phyloP scores from a whole-genome alignment of 2,888 invertebrate species.

The Callosobruchus maculatus region DNA sequence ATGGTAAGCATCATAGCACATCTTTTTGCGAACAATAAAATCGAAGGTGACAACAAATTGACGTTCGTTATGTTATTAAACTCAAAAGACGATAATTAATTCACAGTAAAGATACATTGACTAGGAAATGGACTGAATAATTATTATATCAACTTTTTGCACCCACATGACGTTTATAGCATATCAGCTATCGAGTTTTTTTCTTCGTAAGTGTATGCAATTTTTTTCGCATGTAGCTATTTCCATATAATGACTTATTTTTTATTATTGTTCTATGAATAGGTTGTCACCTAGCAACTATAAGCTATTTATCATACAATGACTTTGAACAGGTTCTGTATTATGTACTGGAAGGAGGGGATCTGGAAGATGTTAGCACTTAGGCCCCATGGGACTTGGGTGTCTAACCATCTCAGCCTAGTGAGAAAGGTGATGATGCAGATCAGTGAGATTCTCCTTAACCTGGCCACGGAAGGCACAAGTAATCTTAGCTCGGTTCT shows the following conservation, averaged over 20 bases:
- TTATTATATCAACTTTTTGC: background rate
- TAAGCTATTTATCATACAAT: no score
- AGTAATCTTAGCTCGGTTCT: no score
- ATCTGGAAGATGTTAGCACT: no score
- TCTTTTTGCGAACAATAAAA: background rate
- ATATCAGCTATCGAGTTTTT: background rate
- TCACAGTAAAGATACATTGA: background rate
- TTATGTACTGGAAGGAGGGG: no score
- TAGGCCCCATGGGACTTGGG: no score
- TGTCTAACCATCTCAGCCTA: no score
- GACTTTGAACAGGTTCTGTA: no score
- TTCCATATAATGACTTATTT: background rate
- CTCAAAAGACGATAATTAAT: background rate
- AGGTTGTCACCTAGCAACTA: no score
- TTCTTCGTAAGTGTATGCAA: background rate
- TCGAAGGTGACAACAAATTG: background rate
- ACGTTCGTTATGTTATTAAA: background rate
- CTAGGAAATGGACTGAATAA: background rate
- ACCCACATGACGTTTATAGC: background rate
- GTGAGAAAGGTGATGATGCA: no score
- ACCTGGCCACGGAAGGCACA: no score
- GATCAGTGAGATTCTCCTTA: no score
- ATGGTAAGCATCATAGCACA: background rate
- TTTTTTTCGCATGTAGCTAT: background rate
- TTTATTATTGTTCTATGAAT: no score